Evolutionary conservation across 2,797 vertebrate species (phyloP).

Genomic region (Pseudochirops corinnae): DNA sequence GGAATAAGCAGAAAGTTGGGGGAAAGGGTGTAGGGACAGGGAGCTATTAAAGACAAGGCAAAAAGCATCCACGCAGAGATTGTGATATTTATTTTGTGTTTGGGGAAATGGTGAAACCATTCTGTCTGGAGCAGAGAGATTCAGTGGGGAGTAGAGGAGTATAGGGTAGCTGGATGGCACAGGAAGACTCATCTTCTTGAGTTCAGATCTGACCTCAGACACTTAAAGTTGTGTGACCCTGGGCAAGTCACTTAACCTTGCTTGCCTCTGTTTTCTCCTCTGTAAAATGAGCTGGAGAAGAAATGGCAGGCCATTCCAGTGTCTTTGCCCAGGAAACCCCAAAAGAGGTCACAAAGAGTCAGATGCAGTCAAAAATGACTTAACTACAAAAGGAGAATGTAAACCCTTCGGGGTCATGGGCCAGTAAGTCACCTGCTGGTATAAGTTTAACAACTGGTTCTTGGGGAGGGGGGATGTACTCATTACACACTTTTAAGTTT

Average conservation of each 20-base stretch:
- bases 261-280: background rate
- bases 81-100: background rate
- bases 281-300: background rate
- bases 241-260: background rate
- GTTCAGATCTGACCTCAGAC: background rate
- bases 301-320: background rate
- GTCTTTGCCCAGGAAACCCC: background rate
- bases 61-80: background rate
- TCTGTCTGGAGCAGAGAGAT: background rate
- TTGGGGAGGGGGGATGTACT: background rate
- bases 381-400: background rate
- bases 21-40: background rate
- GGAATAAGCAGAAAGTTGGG: background rate
- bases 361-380: background rate
- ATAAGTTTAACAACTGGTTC: background rate
- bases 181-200: background rate
- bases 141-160: background rate
- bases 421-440: background rate
- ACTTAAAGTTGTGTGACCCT: background rate
- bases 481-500: background rate
- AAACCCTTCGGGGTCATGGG: background rate
- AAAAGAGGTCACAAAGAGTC: background rate
- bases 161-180: background rate
- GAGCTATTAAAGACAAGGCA: background rate
- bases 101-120: background rate